A percentile compares a stretch with the other conserved stretches of the same genome.
Evolutionary conservation across 92 coral and sea anemone species (phyloP).

Genomic region (Blastomussa wellsi): DNA sequence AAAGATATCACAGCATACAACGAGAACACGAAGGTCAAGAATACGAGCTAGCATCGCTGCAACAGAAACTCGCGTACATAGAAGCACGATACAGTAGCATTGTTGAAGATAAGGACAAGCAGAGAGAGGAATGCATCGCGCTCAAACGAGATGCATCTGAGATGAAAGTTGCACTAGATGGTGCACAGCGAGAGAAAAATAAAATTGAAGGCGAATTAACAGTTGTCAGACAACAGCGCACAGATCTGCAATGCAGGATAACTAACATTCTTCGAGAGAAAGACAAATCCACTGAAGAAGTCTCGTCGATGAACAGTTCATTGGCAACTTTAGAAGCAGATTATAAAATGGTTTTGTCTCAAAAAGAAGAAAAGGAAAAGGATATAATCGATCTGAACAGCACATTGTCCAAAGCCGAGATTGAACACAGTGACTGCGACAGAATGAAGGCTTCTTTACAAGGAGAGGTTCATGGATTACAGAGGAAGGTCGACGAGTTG

Average conservation of each 20-base stretch:
- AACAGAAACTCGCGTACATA: constrained; percentile 58
- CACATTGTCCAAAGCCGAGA: constrained; percentile 63
- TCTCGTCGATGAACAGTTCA: constrained; percentile 49
- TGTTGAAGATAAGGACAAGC: constrained; percentile 61
- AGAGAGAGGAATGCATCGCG: constrained; percentile 49
- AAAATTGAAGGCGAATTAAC: constrained; percentile 63
- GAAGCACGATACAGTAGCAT: constrained; percentile 48
- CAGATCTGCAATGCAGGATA: constrained; percentile 56
- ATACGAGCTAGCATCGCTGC: constrained; percentile 53
- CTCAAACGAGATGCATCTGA: constrained; percentile 68
- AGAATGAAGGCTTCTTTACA: constrained; percentile 43
- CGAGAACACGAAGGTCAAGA: constrained; percentile 65
- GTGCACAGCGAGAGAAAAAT: constrained; percentile 64
- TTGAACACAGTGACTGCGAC: constrained; percentile 62
- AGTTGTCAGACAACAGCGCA: constrained; percentile 51
- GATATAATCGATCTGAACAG: constrained; percentile 54
- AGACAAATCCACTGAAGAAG: constrained; percentile 54
- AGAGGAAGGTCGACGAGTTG: constrained; percentile 58
- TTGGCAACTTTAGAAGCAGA: constrained; percentile 60
- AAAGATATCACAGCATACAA: constrained; percentile 49
- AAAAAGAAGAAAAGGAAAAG: constrained; percentile 61
- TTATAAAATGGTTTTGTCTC: constrained; percentile 49
- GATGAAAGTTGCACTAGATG: constrained; percentile 60
- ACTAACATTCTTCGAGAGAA: constrained; percentile 58
- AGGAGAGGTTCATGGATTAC: constrained; percentile 45